Base-by-base conservation (phyloP, 2,888 invertebrate species). In the Amphipyra tragopoginis region DNA sequence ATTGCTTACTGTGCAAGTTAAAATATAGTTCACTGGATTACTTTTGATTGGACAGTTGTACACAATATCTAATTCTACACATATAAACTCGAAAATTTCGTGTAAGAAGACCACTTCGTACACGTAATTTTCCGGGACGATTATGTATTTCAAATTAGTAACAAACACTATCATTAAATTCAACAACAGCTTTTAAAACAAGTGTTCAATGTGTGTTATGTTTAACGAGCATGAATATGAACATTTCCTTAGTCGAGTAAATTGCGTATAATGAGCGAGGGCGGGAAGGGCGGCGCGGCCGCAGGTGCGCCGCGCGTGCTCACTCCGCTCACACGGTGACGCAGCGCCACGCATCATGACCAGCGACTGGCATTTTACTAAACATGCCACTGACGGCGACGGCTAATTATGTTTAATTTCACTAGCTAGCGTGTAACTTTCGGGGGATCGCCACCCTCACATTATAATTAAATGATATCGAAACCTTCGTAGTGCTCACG, bases 241-340 rank as follows among this genome's bases (percentile, higher is more conserved):
- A 86, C 86, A 87, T 91, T 92, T 91, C 90, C 88, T 87, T 79
- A 78, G 80, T 85, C 82, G 79, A 77, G 85, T 87, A 90, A 92
- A 92, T 92, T 91, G 89, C 88, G 81, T 90, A 86, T 92, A 93
- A 92, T 90, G 89, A 90, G 86, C 61, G 84, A 88, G 86, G 90
- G 90, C 86, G 87, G 86, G 77, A 71, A 79, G 86, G 88, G 88
- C 88, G 85, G 86, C 84, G 78, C 81, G 74, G 80, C 61, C 65
- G 53, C 70, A 93, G 93, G 92, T 92, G 93, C 86, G 80, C 40
- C 83, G 89, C 91, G 91, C 90, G 92, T 88, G 91, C 82, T 59
- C 38, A 40, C 40, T 43, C 7, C 13, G 26, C 45, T 8, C 42
- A 42, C 33, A 8, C 54, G 13, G 50, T 43, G 54, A 14, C 50